Base-by-base conservation (phyloP, 2,113 vertebrate species). In the Lepidothrix coronata region DNA sequence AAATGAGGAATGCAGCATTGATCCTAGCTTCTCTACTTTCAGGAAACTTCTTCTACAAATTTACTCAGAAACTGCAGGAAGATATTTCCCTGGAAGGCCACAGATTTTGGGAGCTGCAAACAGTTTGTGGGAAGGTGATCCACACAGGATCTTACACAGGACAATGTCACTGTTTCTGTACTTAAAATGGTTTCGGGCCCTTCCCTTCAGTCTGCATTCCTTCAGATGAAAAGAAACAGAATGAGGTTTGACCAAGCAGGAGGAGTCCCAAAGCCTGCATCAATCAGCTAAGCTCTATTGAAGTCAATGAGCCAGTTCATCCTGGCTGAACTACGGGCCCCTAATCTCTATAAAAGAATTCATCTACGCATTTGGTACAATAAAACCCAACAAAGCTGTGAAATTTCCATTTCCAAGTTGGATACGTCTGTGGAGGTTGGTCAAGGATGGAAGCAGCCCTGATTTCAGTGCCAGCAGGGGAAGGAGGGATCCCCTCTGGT, bases 331-430 rank as follows among this genome's bases (percentile, higher is more conserved):
- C 12, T 49, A 49, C 23, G 31, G 62, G 31, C 9, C 54, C n/a
- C 59, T 73, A 39, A 79, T 88, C 61, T 70, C n/a, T 58, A n/a
- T 48, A 68, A 93, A 82, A 80, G 4, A 74, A 74, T 89, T 93
- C 44, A 62, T 62, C 44, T 80, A 62, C 58, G 83, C 49, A 73
- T 90, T 85, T 88, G 78, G 44, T 88, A 33, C n/a, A 58, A 85
- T 90, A 95, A 94, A 96, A 70, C 12, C 12, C 58, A 88, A 66
- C 15, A 88, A 88, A 95, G 67, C 67, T 54, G 58, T 70, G 75
- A 96, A 83, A 86, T 92, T 85, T 85, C 75, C 22, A 37, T 79
- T 95, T 94, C 35, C n/a, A 73, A 33, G 58, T 20, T 93, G 71
- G 35, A 68, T 44, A 52, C 27, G 14, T 57, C 62, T 76, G 27